Base-by-base conservation (phyloP, 2,888 invertebrate species). In the Herminia tarsipennalis region DNA sequence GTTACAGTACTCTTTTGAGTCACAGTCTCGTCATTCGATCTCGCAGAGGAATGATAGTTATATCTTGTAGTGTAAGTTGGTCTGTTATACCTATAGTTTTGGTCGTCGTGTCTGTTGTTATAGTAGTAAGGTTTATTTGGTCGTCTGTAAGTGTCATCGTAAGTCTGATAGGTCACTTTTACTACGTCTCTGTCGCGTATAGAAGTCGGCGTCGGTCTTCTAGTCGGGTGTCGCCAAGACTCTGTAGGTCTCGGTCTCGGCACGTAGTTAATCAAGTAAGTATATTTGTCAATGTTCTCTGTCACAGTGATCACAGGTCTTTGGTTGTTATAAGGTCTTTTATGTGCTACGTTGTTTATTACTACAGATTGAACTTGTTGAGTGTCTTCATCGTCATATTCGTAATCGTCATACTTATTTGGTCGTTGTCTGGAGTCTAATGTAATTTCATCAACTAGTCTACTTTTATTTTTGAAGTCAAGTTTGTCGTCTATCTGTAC, bases 401-500 rank as follows among this genome's bases (percentile, higher is more conserved):
- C 82, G 52, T 81, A 79, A 40, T 80, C 88, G 40, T 75, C 65
- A 54, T 82, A 79, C 42, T 73, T 73, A 21, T 76, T 74, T 5
- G 81, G 78, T 60, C 76, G 73, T 13, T 73, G 73, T 75, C 86
- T 67, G 13, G 80, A 75, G 59, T 79, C 67, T 33, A 65, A 27
- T 38, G 56, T 69, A 41, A 78, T 56, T 61, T 88, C 79, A 13
- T 81, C 85, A 40, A 76, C 85, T 8, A 89, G 83, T 82, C 74
- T 75, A 48, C 76, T 88, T 75, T 91, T 91, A 49, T 90, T 87
- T 68, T 79, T 88, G 67, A 94, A 86, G 86, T 94, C 94, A 40
- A 94, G 86, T 91, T 94, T 94, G 76, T 93, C 93, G 61, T 92
- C 93, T 32, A 94, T 89, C 49, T 77, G 76, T 64, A 76, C 58